Percentiles rank a stretch among this genome's conserved stretches.
Conservation (phyloP, 2,113 vertebrate species). For the Arenaria interpres region DNA sequence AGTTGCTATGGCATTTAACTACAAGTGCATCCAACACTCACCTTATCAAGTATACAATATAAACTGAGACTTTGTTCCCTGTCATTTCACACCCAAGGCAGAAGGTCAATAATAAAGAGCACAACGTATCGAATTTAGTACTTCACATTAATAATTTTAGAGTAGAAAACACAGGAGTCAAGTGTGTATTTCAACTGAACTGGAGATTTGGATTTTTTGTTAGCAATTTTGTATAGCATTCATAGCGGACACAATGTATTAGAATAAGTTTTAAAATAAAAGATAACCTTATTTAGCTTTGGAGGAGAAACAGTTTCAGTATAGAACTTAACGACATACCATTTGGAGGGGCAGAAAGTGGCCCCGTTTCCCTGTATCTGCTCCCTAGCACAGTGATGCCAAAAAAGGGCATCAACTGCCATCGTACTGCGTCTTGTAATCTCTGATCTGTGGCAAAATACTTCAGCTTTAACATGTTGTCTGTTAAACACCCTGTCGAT, state of each 20-base stretch:
- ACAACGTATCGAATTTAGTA: not conserved
- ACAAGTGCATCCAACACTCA: not conserved
- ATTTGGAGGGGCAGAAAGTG: not conserved
- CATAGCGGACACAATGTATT: not conserved
- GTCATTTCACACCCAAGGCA: not conserved
- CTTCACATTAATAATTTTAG: not conserved
- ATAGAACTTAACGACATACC: not conserved
- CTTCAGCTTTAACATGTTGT: not conserved
- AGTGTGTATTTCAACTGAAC: not conserved
- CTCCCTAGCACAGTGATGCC: not conserved
- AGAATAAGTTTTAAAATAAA: not conserved
- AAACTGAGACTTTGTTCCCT: conserved; percentile 26
- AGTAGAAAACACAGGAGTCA: not conserved
- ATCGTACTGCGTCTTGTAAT: not conserved
- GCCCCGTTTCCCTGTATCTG: not conserved
- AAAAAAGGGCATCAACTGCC: conserved; percentile 47
- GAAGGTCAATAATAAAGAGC: not conserved
- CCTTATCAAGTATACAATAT: not conserved
- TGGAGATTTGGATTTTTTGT: not conserved
- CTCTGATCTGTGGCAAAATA: not conserved
- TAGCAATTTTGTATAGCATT: not conserved
- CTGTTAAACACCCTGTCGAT: not conserved
- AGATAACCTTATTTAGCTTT: not conserved
- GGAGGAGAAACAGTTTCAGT: not conserved
- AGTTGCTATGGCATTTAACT: conserved; percentile 25